Percentiles rank a stretch among this genome's conserved stretches.
phyloP scores from a whole-genome alignment of 2,797 vertebrate genomes.

The Nothura maculosa region DNA sequence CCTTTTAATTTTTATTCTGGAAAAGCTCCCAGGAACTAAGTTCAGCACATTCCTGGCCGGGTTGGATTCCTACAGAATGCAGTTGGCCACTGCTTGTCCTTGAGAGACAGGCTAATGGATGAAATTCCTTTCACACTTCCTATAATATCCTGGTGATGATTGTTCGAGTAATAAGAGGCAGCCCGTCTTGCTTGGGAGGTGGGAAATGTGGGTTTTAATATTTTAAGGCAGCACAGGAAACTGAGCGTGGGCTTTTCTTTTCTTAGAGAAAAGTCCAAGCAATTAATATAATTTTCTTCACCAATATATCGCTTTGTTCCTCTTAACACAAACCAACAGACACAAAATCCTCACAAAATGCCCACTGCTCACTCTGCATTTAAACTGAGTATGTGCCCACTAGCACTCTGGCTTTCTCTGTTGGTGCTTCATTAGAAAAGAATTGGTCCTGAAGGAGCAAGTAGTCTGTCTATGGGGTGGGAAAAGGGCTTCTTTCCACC shows the following conservation, averaged over 20 bases:
- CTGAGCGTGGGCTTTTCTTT: background rate
- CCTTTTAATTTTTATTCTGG: background rate
- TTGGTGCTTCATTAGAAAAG: background rate
- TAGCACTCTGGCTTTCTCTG: background rate
- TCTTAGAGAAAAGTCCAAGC: background rate
- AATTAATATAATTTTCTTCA: background rate
- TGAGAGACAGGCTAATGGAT: background rate
- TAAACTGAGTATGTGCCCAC: background rate
- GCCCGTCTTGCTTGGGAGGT: background rate
- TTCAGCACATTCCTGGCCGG: background rate
- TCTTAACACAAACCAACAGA: background rate
- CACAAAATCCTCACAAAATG: too few relatives aligned
- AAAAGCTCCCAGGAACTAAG: background rate
- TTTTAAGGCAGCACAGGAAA: background rate
- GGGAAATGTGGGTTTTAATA: background rate
- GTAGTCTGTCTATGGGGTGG: background rate
- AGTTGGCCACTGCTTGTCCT: background rate
- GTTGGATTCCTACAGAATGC: background rate
- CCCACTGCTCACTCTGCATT: background rate
- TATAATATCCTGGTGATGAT: background rate
- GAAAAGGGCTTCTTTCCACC: fast-evolving
- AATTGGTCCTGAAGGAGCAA: background rate
- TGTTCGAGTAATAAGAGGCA: background rate
- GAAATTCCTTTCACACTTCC: background rate
- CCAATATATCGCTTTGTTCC: background rate